A percentile compares a stretch with the other conserved stretches of the same genome.
phyloP scores from a whole-genome alignment of 2,797 vertebrate species.

The Etheostoma perlongum region DNA sequence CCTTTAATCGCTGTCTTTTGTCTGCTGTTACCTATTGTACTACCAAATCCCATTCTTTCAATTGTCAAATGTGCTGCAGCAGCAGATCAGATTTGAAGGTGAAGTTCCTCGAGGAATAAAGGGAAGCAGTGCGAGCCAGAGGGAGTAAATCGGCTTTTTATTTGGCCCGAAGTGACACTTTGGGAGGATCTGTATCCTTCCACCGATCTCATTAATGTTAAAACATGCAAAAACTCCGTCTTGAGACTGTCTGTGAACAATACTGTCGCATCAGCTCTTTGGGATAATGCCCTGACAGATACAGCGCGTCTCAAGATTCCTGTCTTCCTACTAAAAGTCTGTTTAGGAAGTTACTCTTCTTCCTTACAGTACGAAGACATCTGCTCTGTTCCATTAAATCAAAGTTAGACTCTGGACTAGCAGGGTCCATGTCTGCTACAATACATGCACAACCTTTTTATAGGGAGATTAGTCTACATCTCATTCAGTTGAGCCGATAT shows the following conservation, averaged over 20 bases:
- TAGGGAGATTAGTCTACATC: background rate
- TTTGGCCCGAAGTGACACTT: slow-evolving; percentile 60
- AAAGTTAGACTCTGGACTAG: slow-evolving; percentile 18
- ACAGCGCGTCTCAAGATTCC: slow-evolving; percentile 19
- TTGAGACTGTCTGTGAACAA: slow-evolving; percentile 48
- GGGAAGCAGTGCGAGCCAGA: slow-evolving; percentile 27
- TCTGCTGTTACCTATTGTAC: slow-evolving; percentile 43
- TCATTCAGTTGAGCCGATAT: background rate
- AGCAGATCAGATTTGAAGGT: slow-evolving; percentile 58
- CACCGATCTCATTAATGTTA: slow-evolving; percentile 66
- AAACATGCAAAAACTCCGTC: slow-evolving; percentile 66
- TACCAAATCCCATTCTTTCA: slow-evolving; percentile 22
- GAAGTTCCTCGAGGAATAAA: slow-evolving; percentile 27
- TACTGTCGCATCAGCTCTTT: slow-evolving; percentile 60
- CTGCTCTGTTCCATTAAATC: slow-evolving; percentile 33
- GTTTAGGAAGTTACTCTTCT: slow-evolving; percentile 17
- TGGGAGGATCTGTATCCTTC: slow-evolving; percentile 46
- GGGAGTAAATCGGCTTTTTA: slow-evolving; percentile 45
- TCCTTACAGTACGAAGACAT: slow-evolving; percentile 21
- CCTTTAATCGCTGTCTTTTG: slow-evolving; percentile 43
- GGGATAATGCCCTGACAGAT: slow-evolving; percentile 56
- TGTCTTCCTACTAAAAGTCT: slow-evolving; percentile 27
- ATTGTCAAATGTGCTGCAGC: slow-evolving; percentile 42
- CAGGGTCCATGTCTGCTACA: background rate
- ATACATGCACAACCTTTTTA: background rate